Evolutionary conservation across 1,140 invertebrate species (phyloP), one percentile per base, ranked within the genome.

Genomic region (Drosophila bifasciata): DNA sequence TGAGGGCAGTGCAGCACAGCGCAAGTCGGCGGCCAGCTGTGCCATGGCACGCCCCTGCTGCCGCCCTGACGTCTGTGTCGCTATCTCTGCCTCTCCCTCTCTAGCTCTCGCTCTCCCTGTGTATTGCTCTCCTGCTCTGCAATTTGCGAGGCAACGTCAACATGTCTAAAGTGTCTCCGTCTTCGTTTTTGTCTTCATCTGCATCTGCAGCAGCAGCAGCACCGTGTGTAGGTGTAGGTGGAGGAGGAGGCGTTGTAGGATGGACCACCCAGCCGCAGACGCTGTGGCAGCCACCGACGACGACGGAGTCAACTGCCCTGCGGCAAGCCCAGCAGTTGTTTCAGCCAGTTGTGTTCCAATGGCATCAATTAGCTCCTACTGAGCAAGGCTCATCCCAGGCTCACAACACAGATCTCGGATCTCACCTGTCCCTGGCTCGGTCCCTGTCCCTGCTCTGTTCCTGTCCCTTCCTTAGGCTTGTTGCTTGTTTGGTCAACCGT

Each of bases 351-450:
- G 53, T 52, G n/a, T n/a, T n/a, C 40, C 50, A 51, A 32, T 76
- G 57, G 57, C 67, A 53, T 85, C 77, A 85, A 86, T 85, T 85
- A 86, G 71, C 81, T 85, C 81, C 81, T 72, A 77, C 79, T 74
- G 80, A 28, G 83, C 63, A 43, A 49, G 63, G 55, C 67, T 76
- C 68, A 17, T 25, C 56, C 32, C 32, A 36, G 32, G 32, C 16
- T 45, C 44, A 40, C 21, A 28, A 2, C 19, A 8, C 17, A 9
- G n/a, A 16, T 36, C 44, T 43, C 11, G 32, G 28, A 19, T 32
- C 49, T 43, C 36, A 41, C 49, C 61, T 43, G 23, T 51, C 28
- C 36, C 57, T 50, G n/a, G n/a, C n/a, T n/a, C n/a, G n/a, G n/a
- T n/a, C n/a, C n/a, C n/a, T n/a, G n/a, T n/a, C 53, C 36, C 57